Evolutionary conservation across 2,113 vertebrate genomes (phyloP).

Genomic region (Hypocryptadius cinnamomeus): DNA sequence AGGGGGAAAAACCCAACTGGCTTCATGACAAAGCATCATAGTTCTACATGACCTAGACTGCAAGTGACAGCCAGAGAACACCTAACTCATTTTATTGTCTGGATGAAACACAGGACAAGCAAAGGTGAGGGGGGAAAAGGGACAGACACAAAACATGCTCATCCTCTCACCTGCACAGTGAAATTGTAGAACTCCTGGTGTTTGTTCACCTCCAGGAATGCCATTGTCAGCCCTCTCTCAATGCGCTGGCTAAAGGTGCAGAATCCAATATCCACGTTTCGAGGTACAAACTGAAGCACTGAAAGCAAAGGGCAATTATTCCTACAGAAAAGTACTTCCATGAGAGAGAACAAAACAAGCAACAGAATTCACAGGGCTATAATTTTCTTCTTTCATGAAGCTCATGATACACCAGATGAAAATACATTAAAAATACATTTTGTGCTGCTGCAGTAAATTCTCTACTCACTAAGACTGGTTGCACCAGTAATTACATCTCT

Average conservation of each 20-base stretch:
- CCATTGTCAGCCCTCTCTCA: conserved; percentile 83
- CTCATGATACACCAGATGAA: not conserved
- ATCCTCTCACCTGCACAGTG: conserved; percentile 84
- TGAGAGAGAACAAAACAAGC: not conserved
- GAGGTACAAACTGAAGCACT: conserved; percentile 97
- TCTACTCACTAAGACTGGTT: not conserved
- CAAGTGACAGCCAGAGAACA: not conserved
- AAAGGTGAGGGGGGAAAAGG: not conserved
- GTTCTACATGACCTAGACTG: not conserved
- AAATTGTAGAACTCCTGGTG: conserved; percentile 78
- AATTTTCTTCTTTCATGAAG: not conserved
- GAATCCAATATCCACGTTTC: conserved; percentile 78
- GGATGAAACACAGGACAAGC: not conserved
- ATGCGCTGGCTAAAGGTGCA: conserved; percentile 90
- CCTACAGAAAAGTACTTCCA: not conserved
- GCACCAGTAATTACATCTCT: not conserved
- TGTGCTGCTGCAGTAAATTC: not conserved
- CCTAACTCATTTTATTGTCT: not conserved
- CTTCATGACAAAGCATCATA: not conserved
- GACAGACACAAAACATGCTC: not conserved
- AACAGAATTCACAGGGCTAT: not conserved
- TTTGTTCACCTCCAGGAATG: conserved; percentile 81
- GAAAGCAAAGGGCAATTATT: conserved; percentile 16
- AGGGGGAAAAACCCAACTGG: not conserved
- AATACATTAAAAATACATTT: not conserved